Percentiles rank a stretch among this genome's conserved stretches.
These are phyloP conservation scores for Helicoverpa zea DNA, from an alignment of 1,140 invertebrate species.

Conservation along the genomic window DNA sequence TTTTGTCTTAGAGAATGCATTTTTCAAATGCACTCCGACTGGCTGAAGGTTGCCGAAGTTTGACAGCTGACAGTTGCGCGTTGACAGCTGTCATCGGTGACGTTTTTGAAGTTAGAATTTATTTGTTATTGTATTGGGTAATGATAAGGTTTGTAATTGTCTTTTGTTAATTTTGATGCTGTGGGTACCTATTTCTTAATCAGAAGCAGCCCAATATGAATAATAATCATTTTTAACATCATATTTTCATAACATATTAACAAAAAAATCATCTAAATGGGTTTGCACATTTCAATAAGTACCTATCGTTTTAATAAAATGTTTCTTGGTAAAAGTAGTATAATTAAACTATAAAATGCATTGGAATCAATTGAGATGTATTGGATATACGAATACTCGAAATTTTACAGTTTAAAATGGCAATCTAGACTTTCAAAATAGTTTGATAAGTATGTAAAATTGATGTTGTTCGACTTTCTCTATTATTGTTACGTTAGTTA, in stretches of 20 bases:
- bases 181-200: too few species aligned
- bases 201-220: too few species aligned
- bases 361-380: not conserved
- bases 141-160: not conserved
- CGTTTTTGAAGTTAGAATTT: constrained; percentile 11
- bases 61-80: constrained; percentile 18
- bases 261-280: too few species aligned
- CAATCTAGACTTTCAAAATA: constrained; percentile 13
- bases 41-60: constrained; percentile 23
- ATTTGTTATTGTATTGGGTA: constrained; percentile 20
- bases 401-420: not conserved
- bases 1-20: constrained; percentile 49
- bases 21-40: constrained; percentile 45
- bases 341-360: not conserved
- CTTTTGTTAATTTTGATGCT: too few species aligned
- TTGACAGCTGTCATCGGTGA: constrained; percentile 48
- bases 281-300: too few species aligned
- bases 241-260: too few species aligned
- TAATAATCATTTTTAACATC: too few species aligned
- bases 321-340: too few species aligned
- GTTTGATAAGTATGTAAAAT: not conserved
- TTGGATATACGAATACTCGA: not conserved
- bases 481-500: not conserved
- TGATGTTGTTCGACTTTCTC: constrained; percentile 6
- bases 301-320: too few species aligned